phyloP scores from a whole-genome alignment of 2,888 invertebrate species.

The Ochropacha duplaris region DNA sequence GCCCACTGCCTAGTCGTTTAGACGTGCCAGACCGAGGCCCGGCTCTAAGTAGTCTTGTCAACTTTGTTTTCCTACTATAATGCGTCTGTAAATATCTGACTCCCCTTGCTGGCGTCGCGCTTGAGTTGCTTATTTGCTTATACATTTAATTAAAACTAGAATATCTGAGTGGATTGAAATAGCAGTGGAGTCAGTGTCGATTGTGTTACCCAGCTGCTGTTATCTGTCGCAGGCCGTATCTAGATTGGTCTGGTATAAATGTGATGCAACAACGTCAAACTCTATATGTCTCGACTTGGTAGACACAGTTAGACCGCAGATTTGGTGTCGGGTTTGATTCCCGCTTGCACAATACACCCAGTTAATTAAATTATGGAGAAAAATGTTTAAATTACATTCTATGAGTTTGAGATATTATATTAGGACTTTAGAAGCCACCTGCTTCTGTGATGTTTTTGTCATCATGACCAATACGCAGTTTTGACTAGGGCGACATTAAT shows the following conservation, averaged over 20 bases:
- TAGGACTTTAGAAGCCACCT: no score
- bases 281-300: slow-evolving; percentile 20
- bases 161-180: slow-evolving; percentile 39
- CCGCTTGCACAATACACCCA: slow-evolving; percentile 50
- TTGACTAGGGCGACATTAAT: no score
- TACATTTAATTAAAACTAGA: slow-evolving; percentile 66
- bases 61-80: slow-evolving; percentile 67
- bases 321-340: slow-evolving; percentile 51
- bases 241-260: slow-evolving; percentile 41
- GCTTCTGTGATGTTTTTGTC: no score
- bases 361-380: no score
- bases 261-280: slow-evolving; percentile 32
- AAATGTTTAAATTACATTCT: no score
- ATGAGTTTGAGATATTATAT: no score
- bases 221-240: slow-evolving; percentile 43
- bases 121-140: slow-evolving; percentile 51
- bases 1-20: slow-evolving; percentile 14
- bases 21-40: background rate
- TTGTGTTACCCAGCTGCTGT: slow-evolving; percentile 38
- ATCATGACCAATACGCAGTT: no score
- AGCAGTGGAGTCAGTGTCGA: slow-evolving; percentile 16
- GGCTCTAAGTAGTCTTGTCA: slow-evolving; percentile 54
- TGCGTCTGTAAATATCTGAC: slow-evolving; percentile 66
- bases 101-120: slow-evolving; percentile 44
- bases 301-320: slow-evolving; percentile 55